Conservation (phyloP, 2,113 vertebrate species). For the Chamaea fasciata region DNA sequence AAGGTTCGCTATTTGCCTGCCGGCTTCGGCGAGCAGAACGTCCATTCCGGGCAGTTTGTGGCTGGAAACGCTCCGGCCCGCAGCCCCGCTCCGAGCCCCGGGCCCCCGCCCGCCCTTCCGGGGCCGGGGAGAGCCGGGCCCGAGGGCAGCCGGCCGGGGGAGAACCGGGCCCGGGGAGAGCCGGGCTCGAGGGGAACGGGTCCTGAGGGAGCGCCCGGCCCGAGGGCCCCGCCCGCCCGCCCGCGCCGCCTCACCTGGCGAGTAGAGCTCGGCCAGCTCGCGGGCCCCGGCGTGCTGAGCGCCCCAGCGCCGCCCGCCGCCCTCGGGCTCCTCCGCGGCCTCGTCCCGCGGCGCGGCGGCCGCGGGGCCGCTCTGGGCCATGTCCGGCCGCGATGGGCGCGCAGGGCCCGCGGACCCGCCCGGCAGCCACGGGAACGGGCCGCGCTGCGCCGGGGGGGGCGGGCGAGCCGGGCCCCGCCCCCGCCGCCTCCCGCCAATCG, state of each 20-base stretch:
- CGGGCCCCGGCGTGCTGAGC: background rate
- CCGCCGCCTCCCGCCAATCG: too few species aligned
- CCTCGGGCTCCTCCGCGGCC: too few species aligned
- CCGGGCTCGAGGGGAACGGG: background rate
- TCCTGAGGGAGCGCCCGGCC: background rate
- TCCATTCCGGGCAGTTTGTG: accelerated
- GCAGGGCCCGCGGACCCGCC: background rate
- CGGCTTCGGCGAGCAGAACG: accelerated
- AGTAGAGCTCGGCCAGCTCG: background rate
- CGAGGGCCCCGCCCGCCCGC: too few species aligned
- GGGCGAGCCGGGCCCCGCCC: too few species aligned
- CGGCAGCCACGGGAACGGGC: background rate
- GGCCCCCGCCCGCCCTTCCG: background rate
- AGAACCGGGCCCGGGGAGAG: background rate
- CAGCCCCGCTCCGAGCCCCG: background rate
- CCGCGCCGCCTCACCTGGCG: background rate
- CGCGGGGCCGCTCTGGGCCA: too few species aligned
- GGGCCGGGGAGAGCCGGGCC: background rate
- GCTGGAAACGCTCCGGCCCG: accelerated
- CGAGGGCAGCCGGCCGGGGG: too few species aligned
- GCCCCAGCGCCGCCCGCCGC: too few species aligned
- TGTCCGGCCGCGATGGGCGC: too few species aligned
- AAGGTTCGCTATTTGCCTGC: accelerated
- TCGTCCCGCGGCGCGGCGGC: too few species aligned
- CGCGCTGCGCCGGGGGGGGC: too few species aligned